phyloP scores from a whole-genome alignment of 1,140 invertebrate genomes.

The Goniozus legneri region DNA sequence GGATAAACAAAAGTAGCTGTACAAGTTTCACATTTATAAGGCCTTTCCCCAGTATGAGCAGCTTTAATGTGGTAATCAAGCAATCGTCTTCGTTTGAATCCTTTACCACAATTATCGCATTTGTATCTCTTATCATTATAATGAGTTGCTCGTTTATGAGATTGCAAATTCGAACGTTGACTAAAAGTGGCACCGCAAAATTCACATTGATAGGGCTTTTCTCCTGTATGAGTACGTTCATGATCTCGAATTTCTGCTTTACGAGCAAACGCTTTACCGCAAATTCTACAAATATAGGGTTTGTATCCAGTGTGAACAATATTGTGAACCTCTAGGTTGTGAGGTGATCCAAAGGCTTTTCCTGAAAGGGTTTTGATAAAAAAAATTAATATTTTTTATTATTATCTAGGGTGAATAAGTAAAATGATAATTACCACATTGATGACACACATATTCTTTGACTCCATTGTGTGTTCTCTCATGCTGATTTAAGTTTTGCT shows the following conservation, averaged over 20 bases:
- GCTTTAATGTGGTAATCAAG: conserved; percentile 80
- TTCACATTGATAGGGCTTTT: conserved; percentile 79
- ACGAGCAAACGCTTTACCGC: conserved; percentile 72
- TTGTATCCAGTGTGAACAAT: conserved; percentile 69
- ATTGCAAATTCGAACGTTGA: conserved; percentile 75
- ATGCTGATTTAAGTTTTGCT: conserved; percentile 72
- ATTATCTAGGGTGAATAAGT: conserved; percentile 3
- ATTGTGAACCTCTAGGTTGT: conserved; percentile 74
- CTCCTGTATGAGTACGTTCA: conserved; percentile 80
- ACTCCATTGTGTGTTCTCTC: conserved; percentile 67
- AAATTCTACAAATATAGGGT: conserved; percentile 67
- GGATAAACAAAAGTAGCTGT: conserved; percentile 78
- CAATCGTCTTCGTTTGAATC: conserved; percentile 71
- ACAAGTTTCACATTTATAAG: conserved; percentile 71
- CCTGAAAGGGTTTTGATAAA: conserved; percentile 51
- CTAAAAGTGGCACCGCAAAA: conserved; percentile 69
- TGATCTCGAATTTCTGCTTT: conserved; percentile 75
- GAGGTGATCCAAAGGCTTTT: conserved; percentile 71
- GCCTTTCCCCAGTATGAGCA: conserved; percentile 74
- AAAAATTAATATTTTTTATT: not conserved
- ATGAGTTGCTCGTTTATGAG: conserved; percentile 75
- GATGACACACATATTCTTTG: conserved; percentile 69
- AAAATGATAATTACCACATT: conserved; percentile 59
- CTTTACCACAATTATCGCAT: conserved; percentile 67
- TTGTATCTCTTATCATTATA: conserved; percentile 71